Evolutionary conservation across 2,113 vertebrate species (phyloP).

Genomic region (Megalops atlanticus): DNA sequence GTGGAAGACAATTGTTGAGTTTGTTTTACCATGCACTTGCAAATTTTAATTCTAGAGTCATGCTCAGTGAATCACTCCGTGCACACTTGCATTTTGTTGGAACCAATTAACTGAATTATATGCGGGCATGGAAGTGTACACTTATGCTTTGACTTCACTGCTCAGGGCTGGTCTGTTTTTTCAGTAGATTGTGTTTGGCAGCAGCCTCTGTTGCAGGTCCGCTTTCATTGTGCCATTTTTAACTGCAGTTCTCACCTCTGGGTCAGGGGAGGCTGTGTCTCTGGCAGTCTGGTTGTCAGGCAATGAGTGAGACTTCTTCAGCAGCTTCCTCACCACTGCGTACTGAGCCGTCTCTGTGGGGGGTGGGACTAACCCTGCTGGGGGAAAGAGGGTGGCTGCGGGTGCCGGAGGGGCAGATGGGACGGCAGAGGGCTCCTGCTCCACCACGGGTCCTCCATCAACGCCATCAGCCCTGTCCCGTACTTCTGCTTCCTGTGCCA

Average conservation of each 20-base stretch:
- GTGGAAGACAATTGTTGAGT: neutral
- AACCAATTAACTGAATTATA: neutral
- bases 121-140: neutral
- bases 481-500: neutral
- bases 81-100: neutral
- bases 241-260: constrained; percentile 29
- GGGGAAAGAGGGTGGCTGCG: neutral
- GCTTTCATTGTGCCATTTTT: neutral
- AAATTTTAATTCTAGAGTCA: too few relatives aligned
- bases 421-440: neutral
- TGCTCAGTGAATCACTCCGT: too few relatives aligned
- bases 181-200: neutral
- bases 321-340: constrained; percentile 48
- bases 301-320: constrained; percentile 42
- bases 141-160: neutral
- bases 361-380: neutral
- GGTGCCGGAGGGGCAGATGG: neutral
- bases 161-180: too few relatives aligned
- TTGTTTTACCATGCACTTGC: too few relatives aligned
- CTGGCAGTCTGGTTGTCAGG: constrained; percentile 24
- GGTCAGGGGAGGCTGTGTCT: neutral
- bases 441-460: neutral
- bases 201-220: neutral
- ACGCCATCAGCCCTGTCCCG: neutral
- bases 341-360: constrained; percentile 39